Conservation (phyloP, 2,113 vertebrate genomes). For the Prietella phreatophila region DNA sequence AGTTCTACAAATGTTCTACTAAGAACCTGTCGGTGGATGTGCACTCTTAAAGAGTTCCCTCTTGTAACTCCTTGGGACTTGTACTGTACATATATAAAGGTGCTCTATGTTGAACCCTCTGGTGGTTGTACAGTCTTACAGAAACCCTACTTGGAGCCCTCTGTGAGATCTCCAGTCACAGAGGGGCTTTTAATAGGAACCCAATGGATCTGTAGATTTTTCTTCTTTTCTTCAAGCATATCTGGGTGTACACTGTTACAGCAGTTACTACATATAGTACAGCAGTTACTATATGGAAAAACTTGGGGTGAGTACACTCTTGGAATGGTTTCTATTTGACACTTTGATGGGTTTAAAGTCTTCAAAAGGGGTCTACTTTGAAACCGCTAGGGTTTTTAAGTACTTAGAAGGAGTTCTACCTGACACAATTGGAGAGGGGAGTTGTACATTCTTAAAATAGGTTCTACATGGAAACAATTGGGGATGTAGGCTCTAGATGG, state of each 20-base stretch:
- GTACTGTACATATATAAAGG: background rate
- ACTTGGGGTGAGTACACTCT: background rate
- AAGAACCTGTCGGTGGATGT: no score
- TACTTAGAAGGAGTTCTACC: background rate
- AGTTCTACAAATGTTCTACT: no score
- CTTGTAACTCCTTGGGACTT: background rate
- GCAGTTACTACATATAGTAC: background rate
- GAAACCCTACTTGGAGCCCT: background rate
- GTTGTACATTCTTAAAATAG: background rate
- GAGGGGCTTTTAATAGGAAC: background rate
- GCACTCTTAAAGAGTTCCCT: background rate
- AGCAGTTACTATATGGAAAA: background rate
- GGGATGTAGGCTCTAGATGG: background rate
- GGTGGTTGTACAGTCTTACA: background rate
- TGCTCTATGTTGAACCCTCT: background rate
- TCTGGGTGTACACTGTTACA: background rate
- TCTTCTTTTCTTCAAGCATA: background rate
- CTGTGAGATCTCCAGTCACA: background rate
- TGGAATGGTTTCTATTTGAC: background rate
- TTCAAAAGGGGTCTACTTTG: background rate
- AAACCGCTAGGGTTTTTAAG: background rate
- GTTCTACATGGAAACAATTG: background rate
- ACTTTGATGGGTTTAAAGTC: background rate
- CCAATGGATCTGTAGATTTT: background rate
- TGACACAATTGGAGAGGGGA: background rate